Conservation (phyloP, 1,140 invertebrate species). For the Drosophila fuyamai region DNA sequence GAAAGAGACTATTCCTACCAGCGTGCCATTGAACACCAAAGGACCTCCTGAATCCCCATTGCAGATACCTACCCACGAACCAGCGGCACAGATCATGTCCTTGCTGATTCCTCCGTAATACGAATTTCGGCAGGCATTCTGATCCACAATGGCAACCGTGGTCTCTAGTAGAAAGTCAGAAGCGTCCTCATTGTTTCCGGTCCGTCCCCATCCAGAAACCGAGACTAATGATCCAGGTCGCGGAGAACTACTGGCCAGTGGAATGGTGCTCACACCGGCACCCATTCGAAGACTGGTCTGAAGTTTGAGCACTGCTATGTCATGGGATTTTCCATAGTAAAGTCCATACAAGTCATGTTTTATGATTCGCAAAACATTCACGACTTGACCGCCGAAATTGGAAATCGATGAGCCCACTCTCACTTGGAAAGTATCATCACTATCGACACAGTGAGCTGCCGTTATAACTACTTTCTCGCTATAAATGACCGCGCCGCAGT, state of each 20-base stretch:
- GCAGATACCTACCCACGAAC: too few relatives aligned
- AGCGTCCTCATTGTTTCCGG: neutral
- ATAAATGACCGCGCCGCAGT: constrained; percentile 12
- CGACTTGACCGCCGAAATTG: neutral
- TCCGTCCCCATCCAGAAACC: neutral
- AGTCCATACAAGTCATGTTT: neutral
- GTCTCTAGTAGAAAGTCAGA: neutral
- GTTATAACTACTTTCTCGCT: constrained; percentile 6
- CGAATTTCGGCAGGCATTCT: neutral
- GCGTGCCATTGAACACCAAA: too few relatives aligned
- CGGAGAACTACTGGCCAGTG: neutral
- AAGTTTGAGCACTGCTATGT: constrained; percentile 57
- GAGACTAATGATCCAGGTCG: constrained; percentile 28
- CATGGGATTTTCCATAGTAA: constrained; percentile 21
- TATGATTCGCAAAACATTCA: neutral
- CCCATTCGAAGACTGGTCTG: neutral
- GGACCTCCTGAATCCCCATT: too few relatives aligned
- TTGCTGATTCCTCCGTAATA: neutral
- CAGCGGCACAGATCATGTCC: too few relatives aligned
- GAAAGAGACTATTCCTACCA: constrained; percentile 87
- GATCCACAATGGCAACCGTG: neutral
- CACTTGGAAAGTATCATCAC: neutral
- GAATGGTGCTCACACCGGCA: constrained; percentile 5
- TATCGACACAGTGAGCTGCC: constrained; percentile 9
- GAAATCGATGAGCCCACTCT: constrained; percentile 5